These are phyloP conservation scores for Rhimphoctona megacephalus DNA, from an alignment of 2,888 invertebrate species.

Conservation along the genomic window DNA sequence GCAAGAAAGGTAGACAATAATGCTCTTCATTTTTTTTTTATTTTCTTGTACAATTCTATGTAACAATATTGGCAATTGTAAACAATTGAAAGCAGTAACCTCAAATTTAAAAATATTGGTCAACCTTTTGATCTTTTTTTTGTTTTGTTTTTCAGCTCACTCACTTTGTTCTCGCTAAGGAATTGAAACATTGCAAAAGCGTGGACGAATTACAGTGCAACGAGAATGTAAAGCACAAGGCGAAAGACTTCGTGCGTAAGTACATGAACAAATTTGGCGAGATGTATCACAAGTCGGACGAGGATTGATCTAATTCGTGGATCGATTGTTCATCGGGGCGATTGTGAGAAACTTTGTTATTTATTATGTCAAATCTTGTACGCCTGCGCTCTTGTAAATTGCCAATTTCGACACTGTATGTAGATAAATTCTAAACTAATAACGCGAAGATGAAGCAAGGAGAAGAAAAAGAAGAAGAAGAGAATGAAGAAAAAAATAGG, in stretches of 20 bases:
- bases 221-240: conserved; percentile 97
- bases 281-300: conserved; percentile 90
- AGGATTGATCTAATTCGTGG: conserved; percentile 82
- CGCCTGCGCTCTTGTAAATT: conserved; percentile 60
- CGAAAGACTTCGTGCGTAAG: conserved; percentile 96
- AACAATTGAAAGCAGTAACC: no score
- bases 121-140: conserved; percentile 8
- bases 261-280: conserved; percentile 98
- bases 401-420: conserved; percentile 55
- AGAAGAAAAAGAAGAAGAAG: conserved; percentile 31
- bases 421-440: conserved; percentile 58
- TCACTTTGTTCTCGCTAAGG: conserved; percentile 97
- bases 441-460: not conserved
- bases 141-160: conserved; percentile 90
- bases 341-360: conserved; percentile 50
- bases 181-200: conserved; percentile 95
- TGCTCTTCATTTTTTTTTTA: conserved; percentile 18
- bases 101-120: no score
- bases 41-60: not conserved
- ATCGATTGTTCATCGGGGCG: not conserved
- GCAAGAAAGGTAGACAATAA: conserved; percentile 92
- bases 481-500: not conserved
- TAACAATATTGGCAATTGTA: no score
- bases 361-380: conserved; percentile 61
- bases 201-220: conserved; percentile 95